phyloP scores from a whole-genome alignment of 2,113 vertebrate genomes.

The Ophthalmolycus amberensis region DNA sequence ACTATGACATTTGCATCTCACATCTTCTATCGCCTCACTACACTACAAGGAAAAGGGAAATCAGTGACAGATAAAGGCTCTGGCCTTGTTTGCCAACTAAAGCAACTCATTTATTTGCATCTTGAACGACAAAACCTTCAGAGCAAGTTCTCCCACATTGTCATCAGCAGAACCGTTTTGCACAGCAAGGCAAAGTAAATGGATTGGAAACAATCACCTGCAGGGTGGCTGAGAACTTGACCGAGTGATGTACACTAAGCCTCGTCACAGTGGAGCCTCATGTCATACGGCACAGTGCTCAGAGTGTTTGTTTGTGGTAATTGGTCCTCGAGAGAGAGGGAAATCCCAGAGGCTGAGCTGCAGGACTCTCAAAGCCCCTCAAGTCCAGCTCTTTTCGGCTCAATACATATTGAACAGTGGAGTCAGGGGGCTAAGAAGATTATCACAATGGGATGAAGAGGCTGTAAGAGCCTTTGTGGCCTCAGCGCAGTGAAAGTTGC shows the following conservation, averaged over 20 bases:
- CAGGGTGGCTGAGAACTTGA: constrained; percentile 7
- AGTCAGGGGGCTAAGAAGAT: constrained; percentile 82
- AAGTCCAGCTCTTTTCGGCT: constrained; percentile 72
- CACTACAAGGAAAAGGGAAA: not conserved
- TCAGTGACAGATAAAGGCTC: not conserved
- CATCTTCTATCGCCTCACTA: too few species aligned
- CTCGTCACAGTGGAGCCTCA: constrained; percentile 1
- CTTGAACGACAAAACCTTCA: not conserved
- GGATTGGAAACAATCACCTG: constrained; percentile 30
- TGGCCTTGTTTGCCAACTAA: not conserved
- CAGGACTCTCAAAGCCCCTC: constrained; percentile 71
- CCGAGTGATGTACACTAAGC: constrained; percentile 10
- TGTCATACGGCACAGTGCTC: constrained; percentile 36
- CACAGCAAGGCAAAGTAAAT: constrained; percentile 19
- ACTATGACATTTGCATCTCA: too few species aligned
- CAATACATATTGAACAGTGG: constrained; percentile 77
- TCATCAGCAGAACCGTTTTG: constrained; percentile 13
- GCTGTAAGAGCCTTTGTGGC: constrained; percentile 79
- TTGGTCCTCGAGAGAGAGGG: constrained; percentile 65
- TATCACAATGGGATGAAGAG: constrained; percentile 85
- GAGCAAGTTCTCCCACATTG: not conserved
- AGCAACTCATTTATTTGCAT: not conserved
- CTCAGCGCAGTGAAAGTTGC: constrained; percentile 74
- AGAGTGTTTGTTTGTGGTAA: constrained; percentile 57
- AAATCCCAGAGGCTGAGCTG: constrained; percentile 65